Evolutionary conservation across 2,113 vertebrate genomes (phyloP).

Genomic region (Pedionomus torquatus): DNA sequence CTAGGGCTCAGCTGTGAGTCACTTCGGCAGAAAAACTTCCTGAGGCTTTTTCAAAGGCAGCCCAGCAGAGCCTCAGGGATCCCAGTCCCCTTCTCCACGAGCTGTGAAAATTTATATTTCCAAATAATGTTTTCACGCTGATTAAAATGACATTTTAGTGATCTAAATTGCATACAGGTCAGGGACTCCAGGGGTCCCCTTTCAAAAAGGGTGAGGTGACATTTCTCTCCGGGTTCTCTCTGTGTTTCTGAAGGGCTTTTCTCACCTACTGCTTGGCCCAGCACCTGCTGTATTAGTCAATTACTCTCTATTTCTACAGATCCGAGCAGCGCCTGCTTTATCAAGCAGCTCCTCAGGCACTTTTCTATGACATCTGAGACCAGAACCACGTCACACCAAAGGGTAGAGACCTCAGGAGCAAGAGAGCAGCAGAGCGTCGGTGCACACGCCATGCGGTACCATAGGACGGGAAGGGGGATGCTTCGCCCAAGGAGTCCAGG

Average conservation of each 20-base stretch:
- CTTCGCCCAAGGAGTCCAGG: background rate
- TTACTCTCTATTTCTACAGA: background rate
- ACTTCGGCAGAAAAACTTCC: background rate
- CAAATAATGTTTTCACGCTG: background rate
- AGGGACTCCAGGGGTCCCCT: background rate
- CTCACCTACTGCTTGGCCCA: background rate
- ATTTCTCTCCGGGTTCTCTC: background rate
- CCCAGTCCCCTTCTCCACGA: background rate
- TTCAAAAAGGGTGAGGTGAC: background rate
- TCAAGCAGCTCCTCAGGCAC: background rate
- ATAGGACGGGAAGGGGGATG: background rate
- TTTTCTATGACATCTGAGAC: background rate
- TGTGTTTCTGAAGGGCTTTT: background rate
- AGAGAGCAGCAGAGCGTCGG: background rate
- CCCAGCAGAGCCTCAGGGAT: background rate
- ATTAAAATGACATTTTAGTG: background rate
- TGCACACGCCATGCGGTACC: background rate
- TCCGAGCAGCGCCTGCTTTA: background rate
- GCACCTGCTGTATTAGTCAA: background rate
- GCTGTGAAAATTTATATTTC: background rate
- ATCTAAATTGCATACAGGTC: background rate
- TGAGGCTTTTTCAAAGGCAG: background rate
- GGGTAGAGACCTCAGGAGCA: background rate
- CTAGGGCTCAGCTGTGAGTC: background rate
- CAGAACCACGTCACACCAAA: background rate